Percentiles rank a stretch among this genome's conserved stretches.
Evolutionary conservation across 2,113 vertebrate genomes (phyloP).

Genomic region (Chloebia gouldiae): DNA sequence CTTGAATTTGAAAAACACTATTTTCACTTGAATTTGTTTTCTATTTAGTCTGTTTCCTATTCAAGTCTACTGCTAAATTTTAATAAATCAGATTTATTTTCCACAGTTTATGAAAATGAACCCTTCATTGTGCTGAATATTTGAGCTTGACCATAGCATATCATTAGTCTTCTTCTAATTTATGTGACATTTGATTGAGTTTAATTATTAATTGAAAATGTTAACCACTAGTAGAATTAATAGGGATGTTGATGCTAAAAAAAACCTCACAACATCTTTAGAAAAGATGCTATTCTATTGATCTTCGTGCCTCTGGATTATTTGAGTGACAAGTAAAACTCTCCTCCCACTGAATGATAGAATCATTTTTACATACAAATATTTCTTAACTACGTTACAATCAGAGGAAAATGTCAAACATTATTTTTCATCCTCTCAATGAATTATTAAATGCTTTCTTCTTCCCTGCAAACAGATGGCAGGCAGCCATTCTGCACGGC

Average conservation of each 20-base stretch:
- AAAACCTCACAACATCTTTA: not conserved
- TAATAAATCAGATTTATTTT: not conserved
- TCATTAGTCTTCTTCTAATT: not conserved
- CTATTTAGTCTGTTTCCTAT: not conserved
- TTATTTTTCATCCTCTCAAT: not conserved
- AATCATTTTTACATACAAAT: not conserved
- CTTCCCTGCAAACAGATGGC: not conserved
- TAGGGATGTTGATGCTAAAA: rapidly evolving
- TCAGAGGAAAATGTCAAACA: not conserved
- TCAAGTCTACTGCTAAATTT: not conserved
- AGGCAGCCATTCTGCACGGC: not conserved
- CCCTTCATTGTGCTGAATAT: not conserved
- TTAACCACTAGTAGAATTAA: not conserved
- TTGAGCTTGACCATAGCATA: not conserved
- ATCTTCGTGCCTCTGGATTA: not conserved
- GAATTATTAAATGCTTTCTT: slow-evolving; percentile 19
- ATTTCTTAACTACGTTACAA: not conserved
- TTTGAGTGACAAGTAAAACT: not conserved
- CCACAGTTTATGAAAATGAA: not conserved
- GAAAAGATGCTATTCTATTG: not conserved
- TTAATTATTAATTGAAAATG: not conserved
- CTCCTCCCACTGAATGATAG: not conserved
- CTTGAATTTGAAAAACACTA: not conserved
- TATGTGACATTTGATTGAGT: not conserved
- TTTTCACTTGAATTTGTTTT: not conserved